These are phyloP conservation scores for Rhinolophus ferrumequinum DNA, from an alignment of 2,113 vertebrate species.

Conservation along the genomic window DNA sequence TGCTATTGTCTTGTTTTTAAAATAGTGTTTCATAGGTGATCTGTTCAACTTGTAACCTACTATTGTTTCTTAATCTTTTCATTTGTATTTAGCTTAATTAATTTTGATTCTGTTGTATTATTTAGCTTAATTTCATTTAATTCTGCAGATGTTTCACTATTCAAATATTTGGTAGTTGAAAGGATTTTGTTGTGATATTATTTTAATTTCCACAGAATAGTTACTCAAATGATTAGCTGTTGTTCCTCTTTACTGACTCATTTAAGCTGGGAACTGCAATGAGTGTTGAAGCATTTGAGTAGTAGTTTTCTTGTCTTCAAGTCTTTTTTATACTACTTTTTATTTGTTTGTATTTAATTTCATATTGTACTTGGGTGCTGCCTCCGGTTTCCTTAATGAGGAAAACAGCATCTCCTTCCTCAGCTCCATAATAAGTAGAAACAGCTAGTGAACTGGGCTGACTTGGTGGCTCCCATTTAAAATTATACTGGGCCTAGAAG, in stretches of 20 bases:
- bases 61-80: slow-evolving; percentile 23
- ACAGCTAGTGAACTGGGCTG: background rate
- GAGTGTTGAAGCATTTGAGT: background rate
- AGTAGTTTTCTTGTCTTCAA: slow-evolving; percentile 10
- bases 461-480: background rate
- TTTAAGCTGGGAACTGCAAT: background rate
- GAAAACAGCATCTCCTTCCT: background rate
- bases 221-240: background rate
- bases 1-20: slow-evolving; percentile 1
- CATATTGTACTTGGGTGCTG: background rate
- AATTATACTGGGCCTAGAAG: background rate
- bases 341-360: background rate
- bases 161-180: background rate
- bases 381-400: background rate
- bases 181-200: slow-evolving; percentile 12
- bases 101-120: slow-evolving; percentile 10
- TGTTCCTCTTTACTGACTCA: background rate
- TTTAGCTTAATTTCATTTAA: slow-evolving; percentile 39
- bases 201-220: background rate
- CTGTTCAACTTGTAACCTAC: background rate
- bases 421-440: background rate
- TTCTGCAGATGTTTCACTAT: background rate
- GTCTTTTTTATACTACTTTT: background rate
- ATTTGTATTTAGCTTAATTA: slow-evolving; percentile 26
- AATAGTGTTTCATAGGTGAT: background rate